Conservation (phyloP, 2,797 vertebrate species). For the Periparus ater region DNA sequence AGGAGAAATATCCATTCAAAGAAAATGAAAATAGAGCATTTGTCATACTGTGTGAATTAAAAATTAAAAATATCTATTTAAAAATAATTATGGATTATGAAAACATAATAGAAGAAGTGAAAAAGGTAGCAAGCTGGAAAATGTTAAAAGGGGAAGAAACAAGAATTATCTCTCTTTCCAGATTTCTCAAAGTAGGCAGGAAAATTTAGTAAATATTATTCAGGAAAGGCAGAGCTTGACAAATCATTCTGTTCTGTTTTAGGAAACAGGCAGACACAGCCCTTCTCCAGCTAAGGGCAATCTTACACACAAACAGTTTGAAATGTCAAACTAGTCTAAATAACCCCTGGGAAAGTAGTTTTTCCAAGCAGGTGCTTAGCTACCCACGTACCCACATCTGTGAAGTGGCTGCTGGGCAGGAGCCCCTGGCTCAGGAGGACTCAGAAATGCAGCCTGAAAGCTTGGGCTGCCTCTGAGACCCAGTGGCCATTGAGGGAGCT, state of each 20-base stretch:
- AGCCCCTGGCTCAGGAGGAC: background rate
- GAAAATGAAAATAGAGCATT: background rate
- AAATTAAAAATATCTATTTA: background rate
- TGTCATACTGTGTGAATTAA: background rate
- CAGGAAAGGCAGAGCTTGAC: background rate
- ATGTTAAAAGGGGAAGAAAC: background rate
- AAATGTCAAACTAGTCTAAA: background rate
- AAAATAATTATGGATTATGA: background rate
- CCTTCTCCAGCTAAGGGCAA: background rate
- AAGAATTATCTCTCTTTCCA: background rate
- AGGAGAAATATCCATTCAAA: background rate
- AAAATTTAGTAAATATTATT: background rate
- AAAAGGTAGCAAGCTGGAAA: background rate
- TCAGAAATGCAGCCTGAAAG: background rate
- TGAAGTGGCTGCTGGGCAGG: background rate
- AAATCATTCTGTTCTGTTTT: background rate
- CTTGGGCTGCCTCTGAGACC: background rate
- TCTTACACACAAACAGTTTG: background rate
- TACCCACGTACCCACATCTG: rapidly evolving
- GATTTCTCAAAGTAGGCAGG: background rate
- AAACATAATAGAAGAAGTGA: background rate
- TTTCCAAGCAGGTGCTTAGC: background rate
- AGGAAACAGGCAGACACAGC: background rate
- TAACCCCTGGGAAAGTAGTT: background rate
- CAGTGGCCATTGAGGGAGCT: background rate